Base-by-base conservation (phyloP, 1,140 invertebrate species). In the Solenopsis invicta region DNA sequence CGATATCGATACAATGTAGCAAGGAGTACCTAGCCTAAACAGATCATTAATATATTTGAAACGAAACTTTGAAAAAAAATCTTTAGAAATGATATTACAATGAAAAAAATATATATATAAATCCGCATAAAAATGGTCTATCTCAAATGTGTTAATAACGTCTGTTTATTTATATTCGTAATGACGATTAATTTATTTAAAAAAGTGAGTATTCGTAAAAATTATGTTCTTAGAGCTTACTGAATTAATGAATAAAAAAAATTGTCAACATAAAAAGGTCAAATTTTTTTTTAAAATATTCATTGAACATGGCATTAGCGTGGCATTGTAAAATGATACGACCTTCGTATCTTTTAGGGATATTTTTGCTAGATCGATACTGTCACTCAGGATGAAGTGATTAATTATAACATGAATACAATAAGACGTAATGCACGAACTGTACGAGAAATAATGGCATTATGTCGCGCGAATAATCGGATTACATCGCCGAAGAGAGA, bases 1-100 rank as follows among this genome's bases (percentile, higher is more conserved):
- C 5, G 48, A 34, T 34, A 74, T 24, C 37, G 56, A 78, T 81
- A 69, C 45, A 72, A 80, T 59, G 85, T 80, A 91, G 87, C 88
- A 90, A 85, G 86, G 86, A 93, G 91, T 91, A 93, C 91, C 90
- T 93, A 92, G 92, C 91, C 91, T 91, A 90, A 91, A 77, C 90
- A 93, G 88, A 91, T 88, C 45, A 29, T 82, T 52, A 74, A 75
- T 21, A 89, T 21, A 45, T 52, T 81, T 18, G 50, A 56, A 24
- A 71, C 10, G 24, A 13, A 21, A 24, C 12, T 52, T 0, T 9
- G 62, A 48, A 9, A 50, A 29, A 52, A 41, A 3, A 5, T 41
- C 18, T 71, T 71, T 24, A 18, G 12, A 10, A 81, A 69, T 81
- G 24, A 29, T 24, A 24, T 80, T 66, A 54, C 9, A 12, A 80